Base-by-base conservation (phyloP, 2,797 vertebrate species). In the Cryptoprocta ferox region DNA sequence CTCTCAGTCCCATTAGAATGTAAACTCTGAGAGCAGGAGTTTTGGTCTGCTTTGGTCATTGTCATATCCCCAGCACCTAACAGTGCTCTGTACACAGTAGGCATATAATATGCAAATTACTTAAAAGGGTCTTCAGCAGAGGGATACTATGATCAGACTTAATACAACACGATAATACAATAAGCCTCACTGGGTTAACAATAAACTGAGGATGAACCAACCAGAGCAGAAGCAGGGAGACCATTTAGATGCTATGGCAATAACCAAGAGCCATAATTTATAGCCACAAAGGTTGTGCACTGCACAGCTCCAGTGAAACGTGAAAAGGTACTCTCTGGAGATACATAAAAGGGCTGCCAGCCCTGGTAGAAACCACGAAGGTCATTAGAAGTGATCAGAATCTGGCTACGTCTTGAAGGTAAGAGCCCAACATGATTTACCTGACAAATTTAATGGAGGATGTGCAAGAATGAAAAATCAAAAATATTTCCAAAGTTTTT, bases 381-480 rank as follows among this genome's bases (percentile, higher is more conserved):
- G 28, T 76, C 7, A 75, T 30, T 2, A 32, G 30, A 86, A 5
- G 26, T 35, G 63, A n/a, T 19, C 65, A 65, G 53, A 63, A 19
- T 75, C 53, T 90, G 53, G 75, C 65, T 88, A 85, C 68, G 79
- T 48, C 79, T 79, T 92, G 56, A 93, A 84, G 15, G 48, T 53
- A 48, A 84, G 15, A 89, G 37, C 32, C 56, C 32, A 70, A 35
- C 65, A n/a, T 48, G 6, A 80, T 68, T 65, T 92, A 42, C 48
- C 5, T 3, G 16, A 84, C 63, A 91, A 35, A 48, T 16, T 83
- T 21, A 86, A 73, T 8, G 39, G 12, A 63, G 78, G 53, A 66
- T 79, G 42, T 86, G 39, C 78, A 91, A 82, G 48, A 96, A 68
- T 6, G 26, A 92, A 84, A 73, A 82, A 86, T 82, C 32, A 86